Base-by-base conservation (phyloP, 2,888 invertebrate species). In the Eubasilissa splendida region DNA sequence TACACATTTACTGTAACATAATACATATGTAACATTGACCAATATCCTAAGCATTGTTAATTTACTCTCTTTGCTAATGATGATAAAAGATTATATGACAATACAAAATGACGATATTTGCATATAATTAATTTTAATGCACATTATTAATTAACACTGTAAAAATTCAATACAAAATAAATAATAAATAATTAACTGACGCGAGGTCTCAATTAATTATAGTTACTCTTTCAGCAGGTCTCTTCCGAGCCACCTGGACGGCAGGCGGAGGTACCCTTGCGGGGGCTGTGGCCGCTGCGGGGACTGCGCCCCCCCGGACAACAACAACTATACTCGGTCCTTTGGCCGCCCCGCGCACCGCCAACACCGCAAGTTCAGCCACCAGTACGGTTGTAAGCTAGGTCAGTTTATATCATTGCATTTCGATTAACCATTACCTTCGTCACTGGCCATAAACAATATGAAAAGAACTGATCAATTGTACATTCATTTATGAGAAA, bases 241-340 rank as follows among this genome's bases (percentile, higher is more conserved):
- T 60, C 87, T 94, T 85, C 94, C 94, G 10, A 94, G 94, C 88
- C 94, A 94, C 86, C 88, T 94, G 85, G 94, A 94, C 84, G 91
- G 92, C 74, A 91, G 92, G 86, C 88, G 92, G 84, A 92, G 83
- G 52, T 77, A 81, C 22, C 81, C 82, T 11, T 82, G 82, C 73
- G 83, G 83, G 12, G 81, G 80, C 56, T 83, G 83, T 54, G 83
- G 83, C 22, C 73, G 77, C 33, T 83, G 82, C 79, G 81, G 83
- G 9, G 80, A 80, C 74, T 82, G 82, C 59, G 82, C 75, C 3
- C 70, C 80, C 52, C 56, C 80, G 3, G 80, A 82, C 63, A 80
- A 76, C 73, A 80, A 77, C 76, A 68, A 73, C 56, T 77, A 77
- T 77, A 77, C 80, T 14, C 66, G 63, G 42, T 76, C 75, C 59